A percentile compares a stretch with the other conserved stretches of the same genome.
phyloP scores from a whole-genome alignment of 2,797 vertebrate genomes.

The Hydrophis major region DNA sequence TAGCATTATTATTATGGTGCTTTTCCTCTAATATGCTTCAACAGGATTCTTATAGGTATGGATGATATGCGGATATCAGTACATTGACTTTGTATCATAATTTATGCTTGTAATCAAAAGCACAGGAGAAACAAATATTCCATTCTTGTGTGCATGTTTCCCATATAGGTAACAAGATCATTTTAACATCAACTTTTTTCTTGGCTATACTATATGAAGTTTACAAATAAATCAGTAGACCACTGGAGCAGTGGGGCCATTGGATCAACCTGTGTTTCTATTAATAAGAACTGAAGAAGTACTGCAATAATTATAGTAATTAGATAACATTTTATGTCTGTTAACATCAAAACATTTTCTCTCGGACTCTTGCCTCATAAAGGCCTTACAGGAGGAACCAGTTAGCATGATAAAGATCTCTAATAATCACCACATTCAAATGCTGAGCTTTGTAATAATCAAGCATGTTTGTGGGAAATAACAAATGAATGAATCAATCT shows the following conservation, averaged over 20 bases:
- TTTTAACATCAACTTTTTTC: background rate
- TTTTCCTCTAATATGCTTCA: background rate
- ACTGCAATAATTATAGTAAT: slow-evolving; percentile 47
- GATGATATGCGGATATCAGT: background rate
- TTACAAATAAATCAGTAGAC: background rate
- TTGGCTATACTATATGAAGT: background rate
- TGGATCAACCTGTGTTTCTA: slow-evolving; percentile 18
- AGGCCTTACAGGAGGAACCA: slow-evolving; percentile 67
- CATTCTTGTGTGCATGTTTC: background rate
- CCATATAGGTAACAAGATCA: background rate
- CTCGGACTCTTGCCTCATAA: slow-evolving; percentile 65
- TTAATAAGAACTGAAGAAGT: slow-evolving; percentile 43
- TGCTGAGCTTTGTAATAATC: slow-evolving; percentile 59
- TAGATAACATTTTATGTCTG: slow-evolving; percentile 58
- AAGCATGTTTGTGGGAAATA: slow-evolving; percentile 64
- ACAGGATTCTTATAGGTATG: background rate
- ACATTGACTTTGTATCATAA: background rate
- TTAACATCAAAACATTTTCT: slow-evolving; percentile 65
- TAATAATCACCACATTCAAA: slow-evolving; percentile 65
- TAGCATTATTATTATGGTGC: background rate
- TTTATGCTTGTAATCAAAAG: background rate
- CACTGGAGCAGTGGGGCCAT: background rate
- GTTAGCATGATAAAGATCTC: slow-evolving; percentile 63
- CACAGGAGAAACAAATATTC: background rate
- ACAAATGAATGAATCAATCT: slow-evolving; percentile 50